Percentiles rank a stretch among this genome's conserved stretches.
These are phyloP conservation scores for Lucilia sericata DNA, from an alignment of 1,140 invertebrate genomes.

Conservation along the genomic window DNA sequence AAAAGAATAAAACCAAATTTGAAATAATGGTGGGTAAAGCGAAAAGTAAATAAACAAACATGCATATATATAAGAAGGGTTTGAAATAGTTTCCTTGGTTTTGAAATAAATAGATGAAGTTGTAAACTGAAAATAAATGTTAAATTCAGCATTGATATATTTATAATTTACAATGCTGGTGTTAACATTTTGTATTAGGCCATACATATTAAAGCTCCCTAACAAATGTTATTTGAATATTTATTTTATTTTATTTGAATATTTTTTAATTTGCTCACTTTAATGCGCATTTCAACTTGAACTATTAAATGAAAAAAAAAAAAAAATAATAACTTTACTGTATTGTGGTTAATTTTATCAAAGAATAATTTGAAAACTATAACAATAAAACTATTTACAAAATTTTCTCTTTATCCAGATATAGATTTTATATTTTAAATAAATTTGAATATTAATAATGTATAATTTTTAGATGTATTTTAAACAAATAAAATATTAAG, in stretches of 20 bases:
- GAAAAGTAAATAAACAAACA: neutral
- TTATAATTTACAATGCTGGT: neutral
- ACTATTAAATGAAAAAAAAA: neutral
- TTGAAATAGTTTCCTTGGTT: neutral
- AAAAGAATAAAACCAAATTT: neutral
- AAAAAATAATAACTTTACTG: neutral
- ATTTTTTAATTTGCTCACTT: neutral
- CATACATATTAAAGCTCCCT: conserved; percentile 18
- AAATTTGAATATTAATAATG: conserved; percentile 51
- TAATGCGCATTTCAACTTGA: neutral
- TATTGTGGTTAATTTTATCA: neutral
- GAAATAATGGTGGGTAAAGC: neutral
- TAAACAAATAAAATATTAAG: conserved; percentile 7
- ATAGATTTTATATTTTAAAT: conserved; percentile 62
- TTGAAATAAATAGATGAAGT: neutral
- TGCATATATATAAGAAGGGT: neutral
- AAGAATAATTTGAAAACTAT: too few relatives aligned
- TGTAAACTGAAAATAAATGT: neutral
- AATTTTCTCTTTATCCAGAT: conserved; percentile 68
- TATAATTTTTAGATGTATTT: conserved; percentile 58
- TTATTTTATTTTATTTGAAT: neutral
- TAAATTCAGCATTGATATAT: neutral
- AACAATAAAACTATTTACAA: conserved; percentile 56
- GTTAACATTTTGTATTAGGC: neutral
- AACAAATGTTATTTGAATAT: neutral